Conservation (phyloP, 1,140 invertebrate species). For the Oncopodura yosiiana region DNA sequence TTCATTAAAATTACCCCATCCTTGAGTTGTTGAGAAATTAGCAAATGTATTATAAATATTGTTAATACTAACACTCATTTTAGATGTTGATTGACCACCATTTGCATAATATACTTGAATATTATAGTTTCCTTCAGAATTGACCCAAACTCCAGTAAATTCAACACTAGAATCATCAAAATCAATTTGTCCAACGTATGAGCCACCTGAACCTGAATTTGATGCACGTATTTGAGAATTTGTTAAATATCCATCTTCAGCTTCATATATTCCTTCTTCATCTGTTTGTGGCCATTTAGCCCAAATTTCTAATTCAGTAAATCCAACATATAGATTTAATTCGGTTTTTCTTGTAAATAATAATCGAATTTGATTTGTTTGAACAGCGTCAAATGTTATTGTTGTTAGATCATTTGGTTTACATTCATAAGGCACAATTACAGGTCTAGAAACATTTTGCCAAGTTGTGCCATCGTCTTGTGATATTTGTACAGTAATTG, state of each 20-base stretch:
- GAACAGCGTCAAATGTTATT: constrained; percentile 15
- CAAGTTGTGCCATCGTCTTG: constrained; percentile 4
- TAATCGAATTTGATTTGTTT: constrained; percentile 20
- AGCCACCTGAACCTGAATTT: constrained; percentile 12
- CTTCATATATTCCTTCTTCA: constrained; percentile 12
- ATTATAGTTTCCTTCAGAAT: constrained; percentile 11
- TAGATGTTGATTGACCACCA: constrained; percentile 3
- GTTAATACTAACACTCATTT: constrained; percentile 7
- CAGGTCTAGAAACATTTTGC: constrained; percentile 2
- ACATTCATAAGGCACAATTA: no score
- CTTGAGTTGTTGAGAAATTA: constrained; percentile 4
- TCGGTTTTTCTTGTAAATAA: constrained; percentile 16
- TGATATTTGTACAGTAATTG: constrained; percentile 11
- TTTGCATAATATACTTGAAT: constrained; percentile 24
- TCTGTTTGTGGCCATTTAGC: constrained; percentile 15
- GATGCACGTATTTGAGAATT: constrained; percentile 8
- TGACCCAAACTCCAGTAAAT: constrained; percentile 27
- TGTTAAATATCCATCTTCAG: constrained; percentile 26
- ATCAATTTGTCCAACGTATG: constrained; percentile 21
- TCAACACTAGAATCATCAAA: constrained; percentile 7
- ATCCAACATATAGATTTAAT: constrained; percentile 22
- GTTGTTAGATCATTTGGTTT: constrained; percentile 16
- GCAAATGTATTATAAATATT: not conserved
- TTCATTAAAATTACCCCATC: constrained; percentile 18
- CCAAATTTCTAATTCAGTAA: constrained; percentile 31